Base-by-base conservation (phyloP, 2,797 vertebrate genomes). In the Carduelis carduelis region DNA sequence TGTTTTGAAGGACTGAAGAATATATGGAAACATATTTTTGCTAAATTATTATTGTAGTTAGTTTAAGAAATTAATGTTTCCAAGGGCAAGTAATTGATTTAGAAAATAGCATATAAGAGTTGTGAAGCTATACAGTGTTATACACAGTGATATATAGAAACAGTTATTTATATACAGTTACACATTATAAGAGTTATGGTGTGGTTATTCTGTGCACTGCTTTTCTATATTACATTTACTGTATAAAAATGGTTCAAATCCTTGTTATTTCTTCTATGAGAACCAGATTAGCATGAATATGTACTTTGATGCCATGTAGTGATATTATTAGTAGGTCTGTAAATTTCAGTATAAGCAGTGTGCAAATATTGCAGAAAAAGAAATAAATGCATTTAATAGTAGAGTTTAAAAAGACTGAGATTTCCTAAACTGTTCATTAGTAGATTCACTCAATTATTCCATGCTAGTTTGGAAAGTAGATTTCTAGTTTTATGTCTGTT, bases 61-160 rank as follows among this genome's bases (percentile, higher is more conserved):
- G 93, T 97, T 96, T 97, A 95, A 97, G 83, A 96, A 97, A 90
- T 96, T 93, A 97, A 96, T 97, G 92, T 97, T 97, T 97, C 93
- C 13, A 46, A 41, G 91, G 78, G 60, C 95, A 93, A 83, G 77
- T 90, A 97, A 95, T 97, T 97, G 75, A 95, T 96, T 96, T 89
- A 96, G 87, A 95, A 94, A 96, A 94, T 84, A 96, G 35, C 91
- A 74, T 91, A 77, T 86, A 82, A 82, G 53, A 96, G 66, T 97
- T 96, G 83, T 59, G 37, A 72, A 94, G 27, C n/a, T 75, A 56
- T 47, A 23, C 2, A 2, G 7, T 27, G 16, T 50, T 59, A 60
- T 66, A 16, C 34, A 34, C 21, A 59, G 13, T 63, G 26, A 19
- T 11, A 22, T 70, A 20, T 49, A 37, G 26, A 35, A 14, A 53